Evolutionary conservation across 2,797 vertebrate genomes (phyloP).

Genomic region (Xenops minutus): DNA sequence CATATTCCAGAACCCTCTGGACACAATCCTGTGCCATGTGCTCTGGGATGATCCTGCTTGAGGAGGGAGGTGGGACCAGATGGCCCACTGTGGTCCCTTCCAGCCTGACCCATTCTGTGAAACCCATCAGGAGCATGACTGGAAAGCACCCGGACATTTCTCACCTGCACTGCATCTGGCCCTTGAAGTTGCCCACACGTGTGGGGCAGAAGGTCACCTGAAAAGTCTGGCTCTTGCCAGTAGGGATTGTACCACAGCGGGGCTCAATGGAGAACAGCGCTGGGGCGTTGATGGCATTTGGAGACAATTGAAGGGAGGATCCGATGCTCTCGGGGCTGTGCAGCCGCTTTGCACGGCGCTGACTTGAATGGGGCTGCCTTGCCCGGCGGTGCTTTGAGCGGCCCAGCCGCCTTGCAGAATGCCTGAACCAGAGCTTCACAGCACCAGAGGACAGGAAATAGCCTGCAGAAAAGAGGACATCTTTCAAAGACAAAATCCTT

Average conservation of each 20-base stretch:
- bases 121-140: rapidly evolving
- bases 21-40: background rate
- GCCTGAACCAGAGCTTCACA: background rate
- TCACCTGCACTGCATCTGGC: constrained; percentile 87
- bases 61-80: background rate
- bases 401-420: constrained; percentile 18
- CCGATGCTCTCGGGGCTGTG: background rate
- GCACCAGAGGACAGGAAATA: background rate
- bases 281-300: background rate
- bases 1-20: background rate
- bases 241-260: constrained; percentile 70
- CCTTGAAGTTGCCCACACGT: constrained; percentile 78
- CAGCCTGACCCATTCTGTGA: background rate
- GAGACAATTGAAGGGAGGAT: constrained; percentile 47
- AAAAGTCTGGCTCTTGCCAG: constrained; percentile 76
- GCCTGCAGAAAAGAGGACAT: background rate
- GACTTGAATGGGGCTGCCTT: background rate
- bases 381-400: constrained; percentile 11
- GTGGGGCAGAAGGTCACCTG: constrained; percentile 81
- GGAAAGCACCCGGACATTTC: background rate
- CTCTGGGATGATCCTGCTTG: background rate
- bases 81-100: no score
- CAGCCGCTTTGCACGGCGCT: background rate
- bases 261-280: constrained; percentile 81
- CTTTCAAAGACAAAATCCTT: background rate